phyloP scores from a whole-genome alignment of 2,797 vertebrate genomes.

The Carcharodon carcharias region DNA sequence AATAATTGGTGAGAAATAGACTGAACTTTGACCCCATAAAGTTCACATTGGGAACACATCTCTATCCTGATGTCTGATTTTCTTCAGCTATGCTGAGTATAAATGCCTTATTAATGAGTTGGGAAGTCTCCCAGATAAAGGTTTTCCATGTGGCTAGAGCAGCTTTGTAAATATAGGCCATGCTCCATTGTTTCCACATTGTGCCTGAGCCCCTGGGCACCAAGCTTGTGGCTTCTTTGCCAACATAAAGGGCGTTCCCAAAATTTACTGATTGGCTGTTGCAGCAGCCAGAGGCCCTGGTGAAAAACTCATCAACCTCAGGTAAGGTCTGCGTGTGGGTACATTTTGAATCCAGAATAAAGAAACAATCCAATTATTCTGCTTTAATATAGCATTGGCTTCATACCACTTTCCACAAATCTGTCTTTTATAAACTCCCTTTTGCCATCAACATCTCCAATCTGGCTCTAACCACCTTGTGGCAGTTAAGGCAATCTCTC shows the following conservation, averaged over 20 bases:
- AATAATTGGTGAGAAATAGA: too few relatives aligned
- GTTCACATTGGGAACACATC: too few relatives aligned
- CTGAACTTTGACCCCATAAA: too few relatives aligned
- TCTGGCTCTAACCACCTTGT: fast-evolving
- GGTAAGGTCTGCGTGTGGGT: background rate
- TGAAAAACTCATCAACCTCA: background rate
- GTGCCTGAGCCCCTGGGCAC: background rate
- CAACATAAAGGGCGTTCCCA: background rate
- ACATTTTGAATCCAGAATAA: background rate
- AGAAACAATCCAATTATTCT: background rate
- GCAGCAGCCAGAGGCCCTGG: too few relatives aligned
- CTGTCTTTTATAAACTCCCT: background rate
- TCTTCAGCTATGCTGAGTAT: background rate
- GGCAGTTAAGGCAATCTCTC: background rate
- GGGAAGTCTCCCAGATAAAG: background rate
- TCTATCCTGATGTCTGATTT: too few relatives aligned
- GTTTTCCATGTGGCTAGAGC: too few relatives aligned
- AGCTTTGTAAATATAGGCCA: too few relatives aligned
- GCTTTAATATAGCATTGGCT: background rate
- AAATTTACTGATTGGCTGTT: background rate
- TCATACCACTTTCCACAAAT: too few relatives aligned
- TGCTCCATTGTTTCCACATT: background rate
- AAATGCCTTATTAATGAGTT: background rate
- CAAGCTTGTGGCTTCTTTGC: background rate
- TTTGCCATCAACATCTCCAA: background rate